phyloP scores from a whole-genome alignment of 2,797 vertebrate genomes.

The Lagorchestes hirsutus region DNA sequence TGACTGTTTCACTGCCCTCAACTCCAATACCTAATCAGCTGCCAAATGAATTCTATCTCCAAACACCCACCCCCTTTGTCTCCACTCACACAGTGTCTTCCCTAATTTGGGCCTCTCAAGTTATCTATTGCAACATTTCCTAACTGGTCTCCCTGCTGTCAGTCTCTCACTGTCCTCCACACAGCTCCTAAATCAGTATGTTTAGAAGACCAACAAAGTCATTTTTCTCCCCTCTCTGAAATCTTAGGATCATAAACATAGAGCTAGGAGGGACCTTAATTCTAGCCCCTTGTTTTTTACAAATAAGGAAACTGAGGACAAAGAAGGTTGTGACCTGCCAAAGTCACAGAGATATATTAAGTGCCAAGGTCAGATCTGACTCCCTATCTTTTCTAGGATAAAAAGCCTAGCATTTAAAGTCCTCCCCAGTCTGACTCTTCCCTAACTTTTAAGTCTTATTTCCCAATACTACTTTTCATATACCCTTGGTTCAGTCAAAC shows the following conservation, averaged over 20 bases:
- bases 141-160: neutral
- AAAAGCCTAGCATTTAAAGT: neutral
- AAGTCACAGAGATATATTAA: neutral
- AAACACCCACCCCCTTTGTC: neutral
- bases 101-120: neutral
- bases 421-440: neutral
- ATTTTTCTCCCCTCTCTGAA: neutral
- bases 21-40: neutral
- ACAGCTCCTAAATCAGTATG: neutral
- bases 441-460: neutral
- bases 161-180: neutral
- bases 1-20: neutral
- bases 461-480: neutral
- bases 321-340: neutral
- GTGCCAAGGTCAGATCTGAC: neutral
- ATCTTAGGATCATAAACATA: neutral
- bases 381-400: neutral
- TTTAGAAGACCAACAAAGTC: neutral
- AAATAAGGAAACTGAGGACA: neutral
- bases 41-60: neutral
- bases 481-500: neutral
- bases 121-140: neutral
- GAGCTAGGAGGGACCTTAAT: neutral
- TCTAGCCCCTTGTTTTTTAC: neutral
- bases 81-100: neutral